Conservation (phyloP, 2,797 vertebrate genomes). For the Momotus momota region DNA sequence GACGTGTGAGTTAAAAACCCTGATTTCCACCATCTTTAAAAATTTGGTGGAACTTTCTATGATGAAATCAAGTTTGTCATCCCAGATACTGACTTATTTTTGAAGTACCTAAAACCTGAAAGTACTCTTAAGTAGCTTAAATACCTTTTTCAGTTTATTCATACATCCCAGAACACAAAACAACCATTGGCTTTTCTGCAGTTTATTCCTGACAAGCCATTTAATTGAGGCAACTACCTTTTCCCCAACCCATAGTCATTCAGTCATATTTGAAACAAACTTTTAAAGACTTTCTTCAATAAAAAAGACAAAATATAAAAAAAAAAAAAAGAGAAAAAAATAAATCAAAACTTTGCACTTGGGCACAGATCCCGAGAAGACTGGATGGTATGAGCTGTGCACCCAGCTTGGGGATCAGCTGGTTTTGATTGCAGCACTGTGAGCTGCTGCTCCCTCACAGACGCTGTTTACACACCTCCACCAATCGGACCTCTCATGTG, state of each 20-base stretch:
- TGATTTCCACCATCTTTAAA: background rate
- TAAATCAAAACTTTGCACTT: background rate
- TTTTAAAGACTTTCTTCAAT: background rate
- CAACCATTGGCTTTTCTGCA: background rate
- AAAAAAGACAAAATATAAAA: too few relatives aligned
- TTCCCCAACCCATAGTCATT: background rate
- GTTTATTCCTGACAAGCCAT: background rate
- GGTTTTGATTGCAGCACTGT: background rate
- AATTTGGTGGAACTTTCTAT: background rate
- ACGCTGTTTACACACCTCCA: constrained; percentile 9
- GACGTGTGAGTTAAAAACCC: accelerated
- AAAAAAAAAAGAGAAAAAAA: too few relatives aligned
- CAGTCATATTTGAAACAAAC: background rate
- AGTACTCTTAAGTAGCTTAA: background rate
- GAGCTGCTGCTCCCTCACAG: background rate
- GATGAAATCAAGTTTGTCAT: background rate
- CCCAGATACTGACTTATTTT: background rate
- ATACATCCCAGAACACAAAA: background rate
- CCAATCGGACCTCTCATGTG: background rate
- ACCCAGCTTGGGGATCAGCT: accelerated
- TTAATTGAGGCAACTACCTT: background rate
- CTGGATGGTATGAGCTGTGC: accelerated
- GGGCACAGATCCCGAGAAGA: accelerated
- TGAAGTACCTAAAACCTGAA: background rate
- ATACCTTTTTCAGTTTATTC: background rate